phyloP scores from a whole-genome alignment of 2,888 invertebrate genomes.

The Lithophane semibrunnea region DNA sequence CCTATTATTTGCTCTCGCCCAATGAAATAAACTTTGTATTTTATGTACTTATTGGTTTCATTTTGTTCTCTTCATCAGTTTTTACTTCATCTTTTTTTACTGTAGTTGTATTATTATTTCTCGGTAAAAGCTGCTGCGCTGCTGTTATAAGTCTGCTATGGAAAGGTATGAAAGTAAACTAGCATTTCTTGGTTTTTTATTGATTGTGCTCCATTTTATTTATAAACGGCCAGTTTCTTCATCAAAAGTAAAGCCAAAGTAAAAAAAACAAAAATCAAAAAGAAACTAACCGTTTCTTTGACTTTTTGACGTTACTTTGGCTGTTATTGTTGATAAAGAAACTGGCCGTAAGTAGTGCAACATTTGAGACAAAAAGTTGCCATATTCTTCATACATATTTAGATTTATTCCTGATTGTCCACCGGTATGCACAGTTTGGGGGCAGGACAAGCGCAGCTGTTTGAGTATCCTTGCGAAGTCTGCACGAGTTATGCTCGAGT shows the following conservation, averaged over 20 bases:
- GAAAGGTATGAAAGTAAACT: constrained; percentile 4
- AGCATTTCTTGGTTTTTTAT: constrained; percentile 71
- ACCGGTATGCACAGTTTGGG: background rate
- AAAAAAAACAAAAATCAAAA: too few relatives aligned
- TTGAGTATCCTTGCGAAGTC: too few relatives aligned
- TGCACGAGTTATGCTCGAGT: background rate
- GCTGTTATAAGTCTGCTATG: background rate
- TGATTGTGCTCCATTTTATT: background rate
- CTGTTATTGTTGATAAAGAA: too few relatives aligned
- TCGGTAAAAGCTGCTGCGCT: background rate
- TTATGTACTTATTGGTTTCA: constrained; percentile 52
- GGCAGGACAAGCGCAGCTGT: background rate
- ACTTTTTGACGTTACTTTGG: too few relatives aligned
- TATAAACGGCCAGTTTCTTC: too few relatives aligned
- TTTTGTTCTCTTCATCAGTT: constrained; percentile 22
- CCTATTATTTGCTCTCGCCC: constrained; percentile 20
- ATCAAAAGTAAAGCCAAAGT: too few relatives aligned
- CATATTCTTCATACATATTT: constrained; percentile 2
- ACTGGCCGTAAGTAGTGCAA: background rate
- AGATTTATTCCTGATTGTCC: background rate
- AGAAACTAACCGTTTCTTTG: too few relatives aligned
- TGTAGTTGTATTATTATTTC: background rate
- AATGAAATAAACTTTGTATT: constrained; percentile 32
- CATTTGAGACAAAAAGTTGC: background rate
- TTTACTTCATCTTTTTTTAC: too few relatives aligned